Conservation (phyloP, 2,113 vertebrate species). For the Actenoides hombroni region DNA sequence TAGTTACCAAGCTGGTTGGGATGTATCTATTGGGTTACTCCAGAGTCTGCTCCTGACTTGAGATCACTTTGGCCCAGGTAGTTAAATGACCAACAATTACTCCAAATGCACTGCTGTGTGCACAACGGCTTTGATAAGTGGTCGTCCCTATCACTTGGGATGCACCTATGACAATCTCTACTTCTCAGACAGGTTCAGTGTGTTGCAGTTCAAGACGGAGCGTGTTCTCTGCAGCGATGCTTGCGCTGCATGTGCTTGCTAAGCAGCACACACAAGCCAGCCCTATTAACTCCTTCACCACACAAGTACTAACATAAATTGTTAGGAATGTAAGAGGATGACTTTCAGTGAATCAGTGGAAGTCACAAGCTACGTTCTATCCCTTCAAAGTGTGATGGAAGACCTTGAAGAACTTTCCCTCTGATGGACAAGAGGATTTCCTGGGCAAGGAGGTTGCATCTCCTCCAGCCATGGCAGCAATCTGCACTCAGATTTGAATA, state of each 20-base stretch:
- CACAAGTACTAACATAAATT: neutral
- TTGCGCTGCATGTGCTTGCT: neutral
- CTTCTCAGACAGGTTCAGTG: neutral
- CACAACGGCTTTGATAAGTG: fast-evolving
- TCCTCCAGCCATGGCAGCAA: neutral
- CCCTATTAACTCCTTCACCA: neutral
- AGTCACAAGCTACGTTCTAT: neutral
- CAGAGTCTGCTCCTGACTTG: neutral
- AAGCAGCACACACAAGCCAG: neutral
- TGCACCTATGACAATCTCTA: neutral
- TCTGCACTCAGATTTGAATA: neutral
- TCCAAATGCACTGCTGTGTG: neutral
- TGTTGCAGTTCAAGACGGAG: neutral
- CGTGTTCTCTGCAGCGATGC: neutral
- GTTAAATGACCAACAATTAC: neutral
- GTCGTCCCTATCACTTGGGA: neutral
- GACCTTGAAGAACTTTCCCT: neutral
- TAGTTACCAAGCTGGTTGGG: neutral
- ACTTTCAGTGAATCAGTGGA: neutral
- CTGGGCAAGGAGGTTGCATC: neutral
- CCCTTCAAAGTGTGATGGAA: neutral
- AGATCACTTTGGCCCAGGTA: neutral
- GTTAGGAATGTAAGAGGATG: neutral
- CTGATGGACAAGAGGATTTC: neutral
- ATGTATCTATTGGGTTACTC: neutral